Evolutionary conservation across 2,888 invertebrate genomes (phyloP).

Genomic region (Hemistola chrysoprasaria): DNA sequence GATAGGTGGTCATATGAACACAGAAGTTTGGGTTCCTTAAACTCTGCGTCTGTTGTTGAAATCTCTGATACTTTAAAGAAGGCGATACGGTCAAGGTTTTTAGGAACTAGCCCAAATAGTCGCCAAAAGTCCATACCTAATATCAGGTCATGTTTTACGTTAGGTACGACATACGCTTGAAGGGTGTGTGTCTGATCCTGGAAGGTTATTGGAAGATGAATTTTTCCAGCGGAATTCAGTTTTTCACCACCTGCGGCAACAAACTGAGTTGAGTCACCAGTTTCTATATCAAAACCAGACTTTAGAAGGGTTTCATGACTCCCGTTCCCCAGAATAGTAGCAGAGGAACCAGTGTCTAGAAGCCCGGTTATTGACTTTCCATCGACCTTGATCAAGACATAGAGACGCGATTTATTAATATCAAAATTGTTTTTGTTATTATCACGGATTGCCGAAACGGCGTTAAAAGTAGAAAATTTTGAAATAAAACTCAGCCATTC

Average conservation of each 20-base stretch:
- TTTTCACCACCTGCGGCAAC: slow-evolving; percentile 9
- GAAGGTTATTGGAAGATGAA: slow-evolving; percentile 3
- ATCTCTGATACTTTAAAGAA: no score
- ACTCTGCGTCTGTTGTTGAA: no score
- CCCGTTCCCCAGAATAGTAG: slow-evolving; percentile 6
- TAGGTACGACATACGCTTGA: slow-evolving; percentile 9
- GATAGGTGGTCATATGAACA: no score
- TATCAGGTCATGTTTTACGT: slow-evolving; percentile 5
- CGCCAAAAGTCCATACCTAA: slow-evolving; percentile 18
- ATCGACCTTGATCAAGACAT: not conserved
- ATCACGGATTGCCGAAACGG: no score
- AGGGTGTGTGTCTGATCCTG: not conserved
- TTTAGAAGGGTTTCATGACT: not conserved
- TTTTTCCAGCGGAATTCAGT: slow-evolving; percentile 1
- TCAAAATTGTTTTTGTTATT: no score
- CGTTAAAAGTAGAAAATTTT: no score
- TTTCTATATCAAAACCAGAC: not conserved
- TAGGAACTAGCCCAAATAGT: slow-evolving; percentile 6
- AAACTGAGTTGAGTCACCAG: not conserved
- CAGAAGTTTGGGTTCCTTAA: no score
- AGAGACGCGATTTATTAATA: no score
- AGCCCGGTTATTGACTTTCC: not conserved
- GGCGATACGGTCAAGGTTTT: not conserved
- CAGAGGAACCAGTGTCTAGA: slow-evolving; percentile 7
- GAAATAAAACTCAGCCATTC: no score